A percentile compares a stretch with the other conserved stretches of the same genome.
Conservation (phyloP, 30 jellyfish, hydroid and myxozoan genomes). For the Chrysaora quinquecirrha region DNA sequence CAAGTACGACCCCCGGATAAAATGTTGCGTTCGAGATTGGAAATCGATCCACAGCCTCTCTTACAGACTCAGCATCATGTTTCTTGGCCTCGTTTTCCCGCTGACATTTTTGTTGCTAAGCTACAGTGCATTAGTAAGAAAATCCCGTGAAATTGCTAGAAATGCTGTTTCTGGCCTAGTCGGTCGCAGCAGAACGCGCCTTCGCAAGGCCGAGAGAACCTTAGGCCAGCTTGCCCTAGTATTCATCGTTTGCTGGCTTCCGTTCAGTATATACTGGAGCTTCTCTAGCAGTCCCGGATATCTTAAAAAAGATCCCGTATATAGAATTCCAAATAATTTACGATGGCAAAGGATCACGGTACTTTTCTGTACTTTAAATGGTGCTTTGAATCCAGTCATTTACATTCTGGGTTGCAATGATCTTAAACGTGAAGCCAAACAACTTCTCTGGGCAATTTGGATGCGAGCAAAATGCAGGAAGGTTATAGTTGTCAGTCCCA, state of each 20-base stretch:
- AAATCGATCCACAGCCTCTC: constrained; percentile 38
- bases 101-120: constrained; percentile 65
- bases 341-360: constrained; percentile 56
- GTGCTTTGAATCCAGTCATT: constrained; percentile 41
- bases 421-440: not conserved
- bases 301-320: not conserved
- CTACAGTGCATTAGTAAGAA: constrained; percentile 54
- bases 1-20: constrained; percentile 34
- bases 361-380: constrained; percentile 36
- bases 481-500: no score
- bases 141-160: constrained; percentile 71
- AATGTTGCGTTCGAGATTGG: constrained; percentile 80
- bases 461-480: no score
- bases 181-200: constrained; percentile 34
- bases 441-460: not conserved
- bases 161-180: no score
- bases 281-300: not conserved
- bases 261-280: constrained; percentile 64
- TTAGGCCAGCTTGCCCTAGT: constrained; percentile 32
- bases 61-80: constrained; percentile 60
- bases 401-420: constrained; percentile 42
- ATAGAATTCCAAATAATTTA: not conserved
- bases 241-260: constrained; percentile 51
- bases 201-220: constrained; percentile 61
- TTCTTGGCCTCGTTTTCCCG: constrained; percentile 73